These are phyloP conservation scores for Andricus quercusramuli DNA, from an alignment of 2,888 invertebrate genomes.

Conservation along the genomic window DNA sequence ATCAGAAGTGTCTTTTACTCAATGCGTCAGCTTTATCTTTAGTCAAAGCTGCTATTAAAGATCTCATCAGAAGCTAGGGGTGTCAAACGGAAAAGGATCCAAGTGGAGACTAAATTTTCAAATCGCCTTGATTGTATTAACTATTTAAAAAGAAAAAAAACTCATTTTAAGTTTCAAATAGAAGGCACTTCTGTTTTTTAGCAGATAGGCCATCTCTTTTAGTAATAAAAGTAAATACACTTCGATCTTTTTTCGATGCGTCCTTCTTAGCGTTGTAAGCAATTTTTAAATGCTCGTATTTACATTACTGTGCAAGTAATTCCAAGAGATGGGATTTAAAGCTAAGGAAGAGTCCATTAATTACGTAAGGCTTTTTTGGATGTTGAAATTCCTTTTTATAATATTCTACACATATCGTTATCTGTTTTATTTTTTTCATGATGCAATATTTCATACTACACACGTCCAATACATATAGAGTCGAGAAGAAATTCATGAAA, in stretches of 20 bases:
- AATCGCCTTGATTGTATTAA: not conserved
- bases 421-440: too few species aligned
- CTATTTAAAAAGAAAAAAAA: not conserved
- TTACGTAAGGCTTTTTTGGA: too few species aligned
- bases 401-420: too few species aligned
- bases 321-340: not conserved
- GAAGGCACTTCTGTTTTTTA: slow-evolving; percentile 6
- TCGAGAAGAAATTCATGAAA: too few species aligned
- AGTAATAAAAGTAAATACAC: not conserved
- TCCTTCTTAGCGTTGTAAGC: slow-evolving; percentile 8
- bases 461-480: too few species aligned
- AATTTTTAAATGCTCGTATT: slow-evolving; percentile 22
- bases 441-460: too few species aligned
- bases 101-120: not conserved
- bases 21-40: slow-evolving; percentile 10
- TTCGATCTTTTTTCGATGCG: slow-evolving; percentile 17
- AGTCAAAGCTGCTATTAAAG: slow-evolving; percentile 19
- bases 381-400: too few species aligned
- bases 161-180: not conserved
- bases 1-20: slow-evolving; percentile 39
- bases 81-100: not conserved
- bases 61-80: slow-evolving; percentile 24
- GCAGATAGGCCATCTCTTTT: not conserved
- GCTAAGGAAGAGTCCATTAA: not conserved
- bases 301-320: slow-evolving; percentile 1